phyloP scores from a whole-genome alignment of 1,140 invertebrate genomes.

The Hyposmocoma kahamanoa region DNA sequence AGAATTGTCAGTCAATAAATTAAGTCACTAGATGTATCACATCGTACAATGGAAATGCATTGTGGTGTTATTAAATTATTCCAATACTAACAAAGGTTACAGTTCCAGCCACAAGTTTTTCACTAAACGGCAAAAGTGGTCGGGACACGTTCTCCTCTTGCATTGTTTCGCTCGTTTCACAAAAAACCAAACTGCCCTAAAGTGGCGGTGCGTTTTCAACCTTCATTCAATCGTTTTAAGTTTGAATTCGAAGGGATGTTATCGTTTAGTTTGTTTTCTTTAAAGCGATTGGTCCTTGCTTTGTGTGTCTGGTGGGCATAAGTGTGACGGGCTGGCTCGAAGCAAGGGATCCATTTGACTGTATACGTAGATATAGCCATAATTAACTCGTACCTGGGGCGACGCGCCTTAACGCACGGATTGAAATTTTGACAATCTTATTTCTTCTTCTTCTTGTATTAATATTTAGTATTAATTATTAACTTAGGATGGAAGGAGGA shows the following conservation, averaged over 20 bases:
- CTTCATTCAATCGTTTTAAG: constrained; percentile 35
- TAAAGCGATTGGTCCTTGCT: constrained; percentile 37
- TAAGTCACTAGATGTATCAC: no score
- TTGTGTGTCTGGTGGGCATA: constrained; percentile 62
- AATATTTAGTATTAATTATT: no score
- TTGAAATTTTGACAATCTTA: no score
- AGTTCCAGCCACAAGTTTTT: constrained; percentile 34
- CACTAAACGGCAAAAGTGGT: constrained; percentile 62
- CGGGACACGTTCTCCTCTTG: constrained; percentile 65
- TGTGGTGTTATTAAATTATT: no score
- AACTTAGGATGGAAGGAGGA: no score
- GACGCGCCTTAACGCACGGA: constrained; percentile 34
- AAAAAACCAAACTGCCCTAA: constrained; percentile 33
- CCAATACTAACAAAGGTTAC: no score
- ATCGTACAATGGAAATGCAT: no score
- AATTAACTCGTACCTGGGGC: constrained; percentile 66
- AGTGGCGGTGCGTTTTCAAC: constrained; percentile 29
- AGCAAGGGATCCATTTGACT: constrained; percentile 54
- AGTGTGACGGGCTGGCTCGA: constrained; percentile 51
- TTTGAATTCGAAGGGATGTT: constrained; percentile 30
- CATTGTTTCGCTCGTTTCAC: constrained; percentile 29
- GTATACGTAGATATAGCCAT: constrained; percentile 58
- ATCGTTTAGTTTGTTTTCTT: constrained; percentile 33
- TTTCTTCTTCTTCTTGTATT: no score
- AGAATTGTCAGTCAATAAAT: no score